Percentiles rank a stretch among this genome's conserved stretches.
phyloP scores from a whole-genome alignment of 2,797 vertebrate genomes.

The Moxostoma hubbsi region DNA sequence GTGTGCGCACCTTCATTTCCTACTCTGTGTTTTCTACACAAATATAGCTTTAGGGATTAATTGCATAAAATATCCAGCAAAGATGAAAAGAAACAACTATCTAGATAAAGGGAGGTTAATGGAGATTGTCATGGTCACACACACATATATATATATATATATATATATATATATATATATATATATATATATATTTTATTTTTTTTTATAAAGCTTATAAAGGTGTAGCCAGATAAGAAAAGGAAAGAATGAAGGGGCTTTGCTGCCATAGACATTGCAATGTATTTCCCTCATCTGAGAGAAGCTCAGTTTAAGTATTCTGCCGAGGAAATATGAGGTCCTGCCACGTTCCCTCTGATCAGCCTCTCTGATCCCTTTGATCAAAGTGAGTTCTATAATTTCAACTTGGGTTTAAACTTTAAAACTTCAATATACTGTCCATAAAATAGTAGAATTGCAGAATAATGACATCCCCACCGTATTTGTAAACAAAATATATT shows the following conservation, averaged over 20 bases:
- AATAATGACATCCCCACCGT: slow-evolving; percentile 55
- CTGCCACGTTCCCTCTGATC: slow-evolving; percentile 43
- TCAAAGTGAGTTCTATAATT: slow-evolving; percentile 58
- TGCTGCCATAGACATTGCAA: slow-evolving; percentile 33
- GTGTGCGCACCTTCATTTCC: slow-evolving; percentile 57
- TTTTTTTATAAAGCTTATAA: background rate
- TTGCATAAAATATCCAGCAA: slow-evolving; percentile 46
- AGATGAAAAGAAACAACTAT: slow-evolving; percentile 35
- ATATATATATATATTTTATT: too few species aligned
- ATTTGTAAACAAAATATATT: slow-evolving; percentile 61
- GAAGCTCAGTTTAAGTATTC: slow-evolving; percentile 39
- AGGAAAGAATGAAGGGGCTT: slow-evolving; percentile 18
- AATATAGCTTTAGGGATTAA: slow-evolving; percentile 54
- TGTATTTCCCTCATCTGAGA: slow-evolving; percentile 25
- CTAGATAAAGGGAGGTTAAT: slow-evolving; percentile 16
- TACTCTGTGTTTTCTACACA: slow-evolving; percentile 50
- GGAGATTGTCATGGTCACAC: slow-evolving; percentile 20
- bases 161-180: too few species aligned
- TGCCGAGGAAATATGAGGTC: slow-evolving; percentile 49
- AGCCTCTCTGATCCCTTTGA: slow-evolving; percentile 53
- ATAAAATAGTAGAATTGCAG: slow-evolving; percentile 51
- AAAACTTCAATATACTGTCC: slow-evolving; percentile 51
- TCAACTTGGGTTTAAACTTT: slow-evolving; percentile 55
- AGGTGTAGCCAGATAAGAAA: background rate
- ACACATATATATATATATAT: too few species aligned